phyloP scores from a whole-genome alignment of 1,140 invertebrate species.

The Battus philenor region DNA sequence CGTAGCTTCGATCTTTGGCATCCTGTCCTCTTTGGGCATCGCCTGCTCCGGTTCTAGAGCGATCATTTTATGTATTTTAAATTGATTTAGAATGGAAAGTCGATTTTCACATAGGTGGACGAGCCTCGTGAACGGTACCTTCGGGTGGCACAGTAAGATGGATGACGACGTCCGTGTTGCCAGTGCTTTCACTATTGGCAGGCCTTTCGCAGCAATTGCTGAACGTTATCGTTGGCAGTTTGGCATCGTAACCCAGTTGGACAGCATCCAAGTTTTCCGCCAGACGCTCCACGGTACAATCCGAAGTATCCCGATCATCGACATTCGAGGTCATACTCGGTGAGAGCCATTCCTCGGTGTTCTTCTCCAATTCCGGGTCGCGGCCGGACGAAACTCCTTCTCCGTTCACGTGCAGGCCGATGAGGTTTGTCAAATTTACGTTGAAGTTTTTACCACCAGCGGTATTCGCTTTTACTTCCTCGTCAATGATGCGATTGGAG shows the following conservation, averaged over 20 bases:
- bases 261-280: slow-evolving; percentile 52
- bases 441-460: slow-evolving; percentile 56
- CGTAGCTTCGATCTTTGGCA: slow-evolving; percentile 50
- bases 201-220: slow-evolving; percentile 66
- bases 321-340: slow-evolving; percentile 64
- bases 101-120: slow-evolving; percentile 46
- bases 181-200: slow-evolving; percentile 31
- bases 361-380: slow-evolving; percentile 49
- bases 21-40: slow-evolving; percentile 49
- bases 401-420: slow-evolving; percentile 52
- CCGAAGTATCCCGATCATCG: slow-evolving; percentile 40
- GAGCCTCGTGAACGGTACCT: slow-evolving; percentile 53
- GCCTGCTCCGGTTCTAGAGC: slow-evolving; percentile 65
- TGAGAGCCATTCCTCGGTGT: slow-evolving; percentile 48
- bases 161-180: slow-evolving; percentile 51
- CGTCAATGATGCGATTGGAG: slow-evolving; percentile 45
- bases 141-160: slow-evolving; percentile 66
- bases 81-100: slow-evolving; percentile 11
- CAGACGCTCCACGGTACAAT: slow-evolving; percentile 44
- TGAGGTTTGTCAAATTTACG: slow-evolving; percentile 65
- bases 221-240: slow-evolving; percentile 68
- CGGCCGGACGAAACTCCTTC: slow-evolving; percentile 43
- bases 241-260: slow-evolving; percentile 53
- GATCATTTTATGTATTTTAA: slow-evolving; percentile 49
- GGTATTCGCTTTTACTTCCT: slow-evolving; percentile 33